Conservation (phyloP, 2,113 vertebrate species). For the Oncorhynchus kisutch region DNA sequence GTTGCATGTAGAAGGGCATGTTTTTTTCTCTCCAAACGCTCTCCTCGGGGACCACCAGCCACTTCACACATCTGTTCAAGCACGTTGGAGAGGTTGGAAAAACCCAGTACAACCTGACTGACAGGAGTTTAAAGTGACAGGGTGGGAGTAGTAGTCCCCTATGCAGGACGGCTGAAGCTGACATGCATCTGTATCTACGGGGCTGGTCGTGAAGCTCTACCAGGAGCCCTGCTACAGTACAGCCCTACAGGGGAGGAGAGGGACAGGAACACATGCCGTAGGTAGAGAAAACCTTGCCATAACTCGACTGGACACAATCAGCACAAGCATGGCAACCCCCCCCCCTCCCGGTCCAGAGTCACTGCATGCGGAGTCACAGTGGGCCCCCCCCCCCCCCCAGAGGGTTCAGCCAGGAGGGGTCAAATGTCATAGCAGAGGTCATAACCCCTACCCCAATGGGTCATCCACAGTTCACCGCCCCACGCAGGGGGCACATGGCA, state of each 20-base stretch:
- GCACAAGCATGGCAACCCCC: slow-evolving; percentile 74
- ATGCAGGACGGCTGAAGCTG: slow-evolving; percentile 50
- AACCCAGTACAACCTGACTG: too few species aligned
- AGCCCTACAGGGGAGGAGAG: slow-evolving; percentile 64
- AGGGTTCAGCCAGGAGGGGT: slow-evolving; percentile 54
- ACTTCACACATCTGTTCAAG: too few species aligned
- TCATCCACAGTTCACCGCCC: slow-evolving; percentile 67
- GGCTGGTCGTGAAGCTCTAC: slow-evolving; percentile 58
- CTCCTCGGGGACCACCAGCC: too few species aligned
- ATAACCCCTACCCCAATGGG: slow-evolving; percentile 59
- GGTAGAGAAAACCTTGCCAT: slow-evolving; percentile 68
- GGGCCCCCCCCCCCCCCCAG: slow-evolving; percentile 50
- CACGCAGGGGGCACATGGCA: slow-evolving; percentile 53
- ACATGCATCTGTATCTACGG: slow-evolving; percentile 52
- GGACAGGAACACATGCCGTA: slow-evolving; percentile 51
- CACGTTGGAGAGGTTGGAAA: too few species aligned
- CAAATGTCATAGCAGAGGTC: slow-evolving; percentile 55
- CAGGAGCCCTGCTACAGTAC: slow-evolving; percentile 53
- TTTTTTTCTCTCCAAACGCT: too few species aligned
- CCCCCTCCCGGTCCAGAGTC: slow-evolving; percentile 68
- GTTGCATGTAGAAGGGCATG: too few species aligned
- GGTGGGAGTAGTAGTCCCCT: not conserved
- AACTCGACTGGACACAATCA: slow-evolving; percentile 68
- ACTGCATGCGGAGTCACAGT: slow-evolving; percentile 78
- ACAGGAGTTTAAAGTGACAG: not conserved